Evolutionary conservation across 2,797 vertebrate genomes (phyloP), one percentile per base, ranked within the genome.

Genomic region (Oreortyx pictus): DNA sequence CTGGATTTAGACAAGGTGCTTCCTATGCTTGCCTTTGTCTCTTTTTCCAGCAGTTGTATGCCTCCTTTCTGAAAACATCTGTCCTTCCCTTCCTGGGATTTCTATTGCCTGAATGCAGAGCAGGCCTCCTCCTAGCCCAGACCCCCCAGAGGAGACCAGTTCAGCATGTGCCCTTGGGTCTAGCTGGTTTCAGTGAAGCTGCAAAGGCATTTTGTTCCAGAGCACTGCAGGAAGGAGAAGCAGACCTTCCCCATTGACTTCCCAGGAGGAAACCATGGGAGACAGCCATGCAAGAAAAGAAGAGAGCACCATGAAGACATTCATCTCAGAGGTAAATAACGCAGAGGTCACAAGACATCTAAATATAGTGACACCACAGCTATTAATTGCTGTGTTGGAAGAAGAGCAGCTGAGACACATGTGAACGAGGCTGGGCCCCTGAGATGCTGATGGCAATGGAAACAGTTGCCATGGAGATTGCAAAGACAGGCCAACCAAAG

Each of bases 401-500:
- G 71, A 86, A 81, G 81, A 97, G 89, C 18, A 62, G 95, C 94
- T 90, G 94, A 96, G 96, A 94, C 6, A 31, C 85, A 37, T 60
- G 77, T 65, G 92, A 97, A 96, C 57, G 72, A 95, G 89, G 76
- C 94, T 62, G 29, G 78, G 92, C 93, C 94, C 92, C 84, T 91
- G 96, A 97, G 95, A 96, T 96, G 92, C 95, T 96, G 88, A 93
- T 94, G 88, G 96, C 90, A 96, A 82, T 96, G 94, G 96, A 96
- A 97, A 92, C 27, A n/a, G 98, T 98, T 98, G 94, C 96, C 95
- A 97, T 97, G 96, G 96, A 97, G 92, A 98, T 91, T 4, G 84
- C 87, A 88, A 96, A 95, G 94, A 22, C 92, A 93, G 92, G 93
- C 94, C 79, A 35, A 97, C 95, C 96, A 82, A 96, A 97, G 96